Evolutionary conservation across 2,888 invertebrate species (phyloP).

Genomic region (Cordilura impudica): DNA sequence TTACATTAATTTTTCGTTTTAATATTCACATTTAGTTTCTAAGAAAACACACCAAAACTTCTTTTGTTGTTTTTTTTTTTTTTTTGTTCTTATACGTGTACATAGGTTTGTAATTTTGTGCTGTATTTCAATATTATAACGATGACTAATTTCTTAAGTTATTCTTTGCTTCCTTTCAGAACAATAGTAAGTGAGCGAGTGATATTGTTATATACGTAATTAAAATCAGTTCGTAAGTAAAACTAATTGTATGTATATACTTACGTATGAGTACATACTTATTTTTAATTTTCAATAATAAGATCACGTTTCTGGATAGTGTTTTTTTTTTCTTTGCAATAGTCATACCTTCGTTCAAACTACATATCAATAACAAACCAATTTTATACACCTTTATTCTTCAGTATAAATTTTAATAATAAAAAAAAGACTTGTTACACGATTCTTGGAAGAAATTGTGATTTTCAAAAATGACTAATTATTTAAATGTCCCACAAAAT

Average conservation of each 20-base stretch:
- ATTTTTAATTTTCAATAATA: constrained; percentile 11
- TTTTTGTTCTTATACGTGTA: no score
- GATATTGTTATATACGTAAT: background rate
- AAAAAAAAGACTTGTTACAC: background rate
- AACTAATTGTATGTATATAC: no score
- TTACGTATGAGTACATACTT: background rate
- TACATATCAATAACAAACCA: background rate
- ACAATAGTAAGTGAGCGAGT: background rate
- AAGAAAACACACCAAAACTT: background rate
- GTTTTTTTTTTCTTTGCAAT: background rate
- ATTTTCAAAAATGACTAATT: background rate
- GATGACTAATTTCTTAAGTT: background rate
- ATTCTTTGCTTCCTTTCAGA: background rate
- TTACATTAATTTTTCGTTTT: background rate
- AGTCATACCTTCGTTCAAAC: background rate
- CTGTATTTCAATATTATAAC: background rate
- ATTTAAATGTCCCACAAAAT: no score
- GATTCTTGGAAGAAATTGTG: background rate
- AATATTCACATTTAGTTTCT: background rate
- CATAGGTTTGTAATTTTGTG: no score
- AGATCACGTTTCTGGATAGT: constrained; percentile 27
- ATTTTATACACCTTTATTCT: background rate
- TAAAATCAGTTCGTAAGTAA: background rate
- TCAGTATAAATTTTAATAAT: background rate
- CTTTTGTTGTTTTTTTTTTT: background rate